These are phyloP conservation scores for Nezara viridula DNA, from an alignment of 2,888 invertebrate species.

Conservation along the genomic window DNA sequence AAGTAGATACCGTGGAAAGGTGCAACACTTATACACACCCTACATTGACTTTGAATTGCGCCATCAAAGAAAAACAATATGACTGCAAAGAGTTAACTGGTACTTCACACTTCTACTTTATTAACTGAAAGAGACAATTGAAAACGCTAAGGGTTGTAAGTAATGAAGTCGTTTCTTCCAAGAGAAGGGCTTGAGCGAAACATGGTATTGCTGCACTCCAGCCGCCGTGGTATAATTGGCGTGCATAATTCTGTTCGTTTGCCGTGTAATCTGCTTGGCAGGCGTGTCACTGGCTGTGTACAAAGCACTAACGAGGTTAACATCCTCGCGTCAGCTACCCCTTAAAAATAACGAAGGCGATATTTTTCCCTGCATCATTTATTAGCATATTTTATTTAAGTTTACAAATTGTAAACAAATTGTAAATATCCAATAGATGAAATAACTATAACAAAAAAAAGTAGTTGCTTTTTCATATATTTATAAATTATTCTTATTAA, in stretches of 20 bases:
- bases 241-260: slow-evolving; percentile 40
- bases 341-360: not conserved
- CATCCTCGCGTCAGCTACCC: not conserved
- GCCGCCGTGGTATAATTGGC: not conserved
- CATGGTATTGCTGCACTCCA: not conserved
- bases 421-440: too few species aligned
- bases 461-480: too few species aligned
- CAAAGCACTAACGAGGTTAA: slow-evolving; percentile 30
- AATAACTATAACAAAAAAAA: too few species aligned
- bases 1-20: not conserved
- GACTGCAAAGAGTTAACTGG: not conserved
- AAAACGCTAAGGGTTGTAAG: slow-evolving; percentile 13
- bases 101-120: not conserved
- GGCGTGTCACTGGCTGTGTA: not conserved
- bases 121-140: slow-evolving; percentile 2
- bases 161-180: not conserved
- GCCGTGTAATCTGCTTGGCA: not conserved
- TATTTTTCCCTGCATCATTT: not conserved
- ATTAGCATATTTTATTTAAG: too few species aligned
- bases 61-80: not conserved
- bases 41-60: not conserved
- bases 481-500: too few species aligned
- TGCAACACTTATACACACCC: not conserved
- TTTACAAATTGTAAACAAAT: too few species aligned
- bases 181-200: not conserved